A percentile compares a stretch with the other conserved stretches of the same genome.
These are phyloP conservation scores for Troglohyphantes excavatus DNA, from an alignment of 2,888 invertebrate species.

Conservation along the genomic window DNA sequence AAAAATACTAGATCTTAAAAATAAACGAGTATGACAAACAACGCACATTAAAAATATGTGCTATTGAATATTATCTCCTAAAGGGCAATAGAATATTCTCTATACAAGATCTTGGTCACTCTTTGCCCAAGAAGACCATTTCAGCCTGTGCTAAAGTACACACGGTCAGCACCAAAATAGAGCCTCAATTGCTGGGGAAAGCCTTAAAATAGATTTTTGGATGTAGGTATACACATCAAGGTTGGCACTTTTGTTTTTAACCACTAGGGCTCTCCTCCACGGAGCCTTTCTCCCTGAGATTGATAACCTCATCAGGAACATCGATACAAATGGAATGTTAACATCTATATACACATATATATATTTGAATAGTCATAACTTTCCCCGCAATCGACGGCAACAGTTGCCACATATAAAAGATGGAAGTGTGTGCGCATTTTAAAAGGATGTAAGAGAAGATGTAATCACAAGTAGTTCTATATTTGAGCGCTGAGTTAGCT, in stretches of 20 bases:
- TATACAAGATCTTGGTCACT: slow-evolving; percentile 69
- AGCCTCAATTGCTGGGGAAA: slow-evolving; percentile 58
- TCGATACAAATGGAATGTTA: slow-evolving; percentile 73
- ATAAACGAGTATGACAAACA: slow-evolving; percentile 77
- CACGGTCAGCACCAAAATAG: slow-evolving; percentile 75
- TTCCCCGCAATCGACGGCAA: slow-evolving; percentile 63
- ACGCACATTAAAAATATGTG: slow-evolving; percentile 78
- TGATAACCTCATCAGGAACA: slow-evolving; percentile 73
- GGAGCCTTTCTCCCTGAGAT: slow-evolving; percentile 73
- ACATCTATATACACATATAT: slow-evolving; percentile 74
- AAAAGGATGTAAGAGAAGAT: slow-evolving; percentile 73
- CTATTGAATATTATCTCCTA: slow-evolving; percentile 58
- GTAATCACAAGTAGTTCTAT: slow-evolving; percentile 76
- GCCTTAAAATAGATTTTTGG: slow-evolving; percentile 64
- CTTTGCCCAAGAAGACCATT: slow-evolving; percentile 64
- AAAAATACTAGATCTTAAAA: slow-evolving; percentile 78
- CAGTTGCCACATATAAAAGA: slow-evolving; percentile 74
- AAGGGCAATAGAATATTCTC: slow-evolving; percentile 67
- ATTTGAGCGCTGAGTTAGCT: slow-evolving; percentile 71
- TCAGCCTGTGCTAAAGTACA: slow-evolving; percentile 69
- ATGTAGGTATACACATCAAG: slow-evolving; percentile 69
- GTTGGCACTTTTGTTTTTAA: slow-evolving; percentile 74
- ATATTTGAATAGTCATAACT: slow-evolving; percentile 48
- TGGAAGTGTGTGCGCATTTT: slow-evolving; percentile 77
- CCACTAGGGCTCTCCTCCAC: slow-evolving; percentile 51